A percentile compares a stretch with the other conserved stretches of the same genome.
phyloP scores from a whole-genome alignment of 1,140 invertebrate species.

The Zelostemma sp. region DNA sequence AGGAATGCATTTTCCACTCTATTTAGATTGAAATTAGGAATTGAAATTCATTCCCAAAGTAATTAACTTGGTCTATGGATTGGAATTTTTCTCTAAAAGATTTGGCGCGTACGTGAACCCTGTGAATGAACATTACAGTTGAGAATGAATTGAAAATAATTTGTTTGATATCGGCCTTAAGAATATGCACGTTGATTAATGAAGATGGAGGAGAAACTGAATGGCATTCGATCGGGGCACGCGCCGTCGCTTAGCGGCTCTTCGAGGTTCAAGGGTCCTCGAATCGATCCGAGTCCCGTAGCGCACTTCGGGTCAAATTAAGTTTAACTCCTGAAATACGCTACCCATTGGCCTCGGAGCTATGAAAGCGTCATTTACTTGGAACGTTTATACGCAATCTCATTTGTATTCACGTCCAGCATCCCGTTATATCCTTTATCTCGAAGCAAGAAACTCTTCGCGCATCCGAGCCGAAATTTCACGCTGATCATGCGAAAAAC shows the following conservation, averaged over 20 bases:
- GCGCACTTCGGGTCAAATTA: constrained; percentile 67
- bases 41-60: too few species aligned
- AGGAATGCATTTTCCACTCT: too few species aligned
- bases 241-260: constrained; percentile 61
- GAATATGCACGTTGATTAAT: constrained; percentile 40
- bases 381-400: constrained; percentile 29
- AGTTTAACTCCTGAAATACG: constrained; percentile 65
- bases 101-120: too few species aligned
- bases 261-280: constrained; percentile 62
- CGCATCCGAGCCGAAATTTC: too few species aligned
- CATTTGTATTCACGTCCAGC: neutral
- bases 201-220: constrained; percentile 56
- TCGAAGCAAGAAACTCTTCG: too few species aligned
- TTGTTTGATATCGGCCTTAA: constrained; percentile 12
- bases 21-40: too few species aligned
- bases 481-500: too few species aligned
- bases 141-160: neutral
- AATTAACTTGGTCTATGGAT: too few species aligned
- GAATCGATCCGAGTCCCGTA: constrained; percentile 66
- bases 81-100: too few species aligned
- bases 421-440: too few species aligned
- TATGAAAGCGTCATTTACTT: constrained; percentile 29
- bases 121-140: too few species aligned
- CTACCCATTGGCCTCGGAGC: constrained; percentile 39
- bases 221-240: constrained; percentile 63